These are phyloP conservation scores for Acrobasis suavella DNA, from an alignment of 2,888 invertebrate genomes.

Conservation along the genomic window DNA sequence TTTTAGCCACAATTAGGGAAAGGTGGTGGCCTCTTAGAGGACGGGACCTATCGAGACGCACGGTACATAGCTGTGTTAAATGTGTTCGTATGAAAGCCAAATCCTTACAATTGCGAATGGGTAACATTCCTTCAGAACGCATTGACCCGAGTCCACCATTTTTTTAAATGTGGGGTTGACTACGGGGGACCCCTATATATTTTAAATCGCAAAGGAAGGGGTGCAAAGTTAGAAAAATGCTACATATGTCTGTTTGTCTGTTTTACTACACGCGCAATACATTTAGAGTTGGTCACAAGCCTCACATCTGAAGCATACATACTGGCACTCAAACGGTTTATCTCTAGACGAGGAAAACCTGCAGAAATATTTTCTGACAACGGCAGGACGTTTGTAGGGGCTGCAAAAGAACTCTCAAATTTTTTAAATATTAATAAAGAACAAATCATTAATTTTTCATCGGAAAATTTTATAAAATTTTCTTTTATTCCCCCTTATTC, in stretches of 20 bases:
- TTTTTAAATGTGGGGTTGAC: too few relatives aligned
- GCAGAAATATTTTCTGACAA: conserved; percentile 1
- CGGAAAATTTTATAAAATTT: too few relatives aligned
- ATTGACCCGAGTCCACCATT: neutral
- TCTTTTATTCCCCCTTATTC: conserved; percentile 24
- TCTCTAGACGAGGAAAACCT: conserved; percentile 23
- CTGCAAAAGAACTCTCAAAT: too few relatives aligned
- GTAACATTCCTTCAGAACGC: neutral
- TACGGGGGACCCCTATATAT: too few relatives aligned
- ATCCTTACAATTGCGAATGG: neutral
- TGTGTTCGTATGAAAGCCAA: neutral
- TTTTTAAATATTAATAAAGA: too few relatives aligned
- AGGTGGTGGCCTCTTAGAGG: conserved; percentile 28
- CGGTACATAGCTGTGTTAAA: neutral
- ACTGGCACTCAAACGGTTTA: conserved; percentile 21
- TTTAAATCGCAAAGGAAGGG: too few relatives aligned
- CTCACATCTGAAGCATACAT: conserved; percentile 11
- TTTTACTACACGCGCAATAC: too few relatives aligned
- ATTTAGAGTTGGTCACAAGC: conserved; percentile 4
- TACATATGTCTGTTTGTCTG: too few relatives aligned
- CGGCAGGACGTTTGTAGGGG: too few relatives aligned
- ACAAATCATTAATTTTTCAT: too few relatives aligned
- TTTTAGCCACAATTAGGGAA: conserved; percentile 28
- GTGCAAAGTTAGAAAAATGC: too few relatives aligned
- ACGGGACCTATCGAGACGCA: neutral